Percentiles rank a stretch among this genome's conserved stretches.
Evolutionary conservation across 1,140 invertebrate genomes (phyloP).

Genomic region (Varroa destructor): DNA sequence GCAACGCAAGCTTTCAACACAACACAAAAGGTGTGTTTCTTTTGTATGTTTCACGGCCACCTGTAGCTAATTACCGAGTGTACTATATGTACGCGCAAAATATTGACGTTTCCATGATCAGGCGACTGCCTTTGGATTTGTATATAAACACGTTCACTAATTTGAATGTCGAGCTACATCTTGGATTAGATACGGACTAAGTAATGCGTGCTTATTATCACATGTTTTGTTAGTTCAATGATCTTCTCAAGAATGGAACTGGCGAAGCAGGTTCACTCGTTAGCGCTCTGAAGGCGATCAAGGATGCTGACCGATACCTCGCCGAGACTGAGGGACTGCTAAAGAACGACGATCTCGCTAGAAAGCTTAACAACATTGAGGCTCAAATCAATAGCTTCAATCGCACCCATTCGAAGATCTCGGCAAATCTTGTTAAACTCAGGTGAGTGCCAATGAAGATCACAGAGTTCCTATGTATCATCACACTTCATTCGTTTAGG

Average conservation of each 20-base stretch:
- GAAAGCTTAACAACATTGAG: background rate
- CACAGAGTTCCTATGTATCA: background rate
- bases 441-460: background rate
- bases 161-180: too few relatives aligned
- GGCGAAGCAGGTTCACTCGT: constrained; percentile 8
- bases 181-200: too few relatives aligned
- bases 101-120: too few relatives aligned
- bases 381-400: background rate
- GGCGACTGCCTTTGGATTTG: too few relatives aligned
- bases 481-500: background rate
- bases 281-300: constrained; percentile 4
- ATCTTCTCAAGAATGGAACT: constrained; percentile 6
- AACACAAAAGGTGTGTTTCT: too few relatives aligned
- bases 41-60: too few relatives aligned
- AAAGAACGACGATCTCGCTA: background rate
- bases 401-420: background rate
- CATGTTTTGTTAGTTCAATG: too few relatives aligned
- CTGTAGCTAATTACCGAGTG: too few relatives aligned
- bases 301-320: background rate
- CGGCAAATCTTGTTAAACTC: constrained; percentile 3
- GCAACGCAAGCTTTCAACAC: too few relatives aligned
- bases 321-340: background rate
- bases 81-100: too few relatives aligned
- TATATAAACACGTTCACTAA: too few relatives aligned
- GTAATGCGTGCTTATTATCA: too few relatives aligned